phyloP scores from a whole-genome alignment of 2,113 vertebrate genomes.

The Myxocyprinus asiaticus region DNA sequence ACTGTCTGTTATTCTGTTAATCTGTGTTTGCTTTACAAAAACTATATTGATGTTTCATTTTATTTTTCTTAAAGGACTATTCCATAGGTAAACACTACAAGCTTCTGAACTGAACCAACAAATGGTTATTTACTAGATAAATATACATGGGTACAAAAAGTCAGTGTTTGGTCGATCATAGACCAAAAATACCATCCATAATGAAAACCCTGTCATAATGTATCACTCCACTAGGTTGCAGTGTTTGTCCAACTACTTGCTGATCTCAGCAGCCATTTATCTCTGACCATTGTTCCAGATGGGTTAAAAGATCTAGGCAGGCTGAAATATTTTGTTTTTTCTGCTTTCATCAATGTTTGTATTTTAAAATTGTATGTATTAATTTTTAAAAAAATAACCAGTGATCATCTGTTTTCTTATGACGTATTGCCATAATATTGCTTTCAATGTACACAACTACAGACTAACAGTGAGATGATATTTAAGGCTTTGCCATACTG shows the following conservation, averaged over 20 bases:
- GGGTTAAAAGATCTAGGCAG: background rate
- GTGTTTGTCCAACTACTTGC: constrained; percentile 54
- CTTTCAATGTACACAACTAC: background rate
- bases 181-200: background rate
- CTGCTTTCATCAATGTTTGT: background rate
- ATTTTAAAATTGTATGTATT: background rate
- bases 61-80: too few relatives aligned
- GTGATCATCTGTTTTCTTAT: background rate
- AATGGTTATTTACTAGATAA: too few relatives aligned
- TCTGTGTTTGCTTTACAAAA: too few relatives aligned
- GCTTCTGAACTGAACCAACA: too few relatives aligned
- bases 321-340: background rate
- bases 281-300: constrained; percentile 25
- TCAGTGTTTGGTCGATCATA: background rate
- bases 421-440: background rate
- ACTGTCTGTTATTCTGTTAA: too few relatives aligned
- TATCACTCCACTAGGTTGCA: constrained; percentile 69
- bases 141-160: background rate
- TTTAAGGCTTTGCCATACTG: constrained; percentile 22
- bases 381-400: too few relatives aligned
- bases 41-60: too few relatives aligned
- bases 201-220: background rate
- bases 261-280: constrained; percentile 53
- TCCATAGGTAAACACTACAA: too few relatives aligned
- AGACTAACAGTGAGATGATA: constrained; percentile 20